Evolutionary conservation across 2,797 vertebrate genomes (phyloP).

Genomic region (Clarias fuscus): DNA sequence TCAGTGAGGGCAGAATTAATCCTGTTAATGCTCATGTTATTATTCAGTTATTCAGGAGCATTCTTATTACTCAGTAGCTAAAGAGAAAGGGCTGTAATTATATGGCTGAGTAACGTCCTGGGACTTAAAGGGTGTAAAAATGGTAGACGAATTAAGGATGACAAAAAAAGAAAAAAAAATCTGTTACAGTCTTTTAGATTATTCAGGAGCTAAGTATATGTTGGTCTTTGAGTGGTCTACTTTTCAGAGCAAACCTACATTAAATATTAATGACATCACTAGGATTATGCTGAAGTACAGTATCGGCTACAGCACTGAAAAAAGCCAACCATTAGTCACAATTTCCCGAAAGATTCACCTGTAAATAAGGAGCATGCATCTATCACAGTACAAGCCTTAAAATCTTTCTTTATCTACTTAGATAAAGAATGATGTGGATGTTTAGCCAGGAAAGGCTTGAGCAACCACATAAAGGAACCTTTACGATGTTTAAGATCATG

Average conservation of each 20-base stretch:
- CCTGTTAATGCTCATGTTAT: neutral
- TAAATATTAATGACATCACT: conserved; percentile 26
- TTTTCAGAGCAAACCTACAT: conserved; percentile 35
- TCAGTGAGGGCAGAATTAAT: neutral
- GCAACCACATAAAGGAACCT: neutral
- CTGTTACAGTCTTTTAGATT: conserved; percentile 22
- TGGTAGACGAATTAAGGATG: neutral
- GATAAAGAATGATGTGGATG: neutral
- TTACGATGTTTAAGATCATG: neutral
- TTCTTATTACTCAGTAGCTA: neutral
- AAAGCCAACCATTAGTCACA: neutral
- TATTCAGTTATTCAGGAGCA: neutral
- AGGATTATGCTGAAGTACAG: neutral
- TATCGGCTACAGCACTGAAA: neutral
- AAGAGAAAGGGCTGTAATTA: neutral
- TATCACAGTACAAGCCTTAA: neutral
- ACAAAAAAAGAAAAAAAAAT: neutral
- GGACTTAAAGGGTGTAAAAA: neutral
- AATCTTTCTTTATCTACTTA: neutral
- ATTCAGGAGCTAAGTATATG: conserved; percentile 30
- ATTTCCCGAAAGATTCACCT: neutral
- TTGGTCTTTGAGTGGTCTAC: conserved; percentile 36
- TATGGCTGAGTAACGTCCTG: neutral
- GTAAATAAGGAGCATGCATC: neutral
- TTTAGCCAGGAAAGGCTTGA: neutral